phyloP scores from a whole-genome alignment of 2,888 invertebrate genomes.

The Patella caerulea region DNA sequence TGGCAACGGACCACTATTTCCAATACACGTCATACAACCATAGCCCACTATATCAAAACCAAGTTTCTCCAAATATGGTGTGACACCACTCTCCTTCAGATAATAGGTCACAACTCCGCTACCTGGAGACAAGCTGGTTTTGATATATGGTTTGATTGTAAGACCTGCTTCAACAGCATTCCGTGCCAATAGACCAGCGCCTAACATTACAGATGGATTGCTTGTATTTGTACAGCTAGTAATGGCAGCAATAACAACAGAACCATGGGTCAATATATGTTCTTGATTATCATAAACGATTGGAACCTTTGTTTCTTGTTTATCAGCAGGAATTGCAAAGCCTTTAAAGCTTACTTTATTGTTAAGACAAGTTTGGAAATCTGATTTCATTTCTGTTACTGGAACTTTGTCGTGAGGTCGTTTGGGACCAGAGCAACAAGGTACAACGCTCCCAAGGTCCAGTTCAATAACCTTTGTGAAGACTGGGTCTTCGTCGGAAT shows the following conservation, averaged over 20 bases:
- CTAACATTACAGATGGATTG: slow-evolving; percentile 98
- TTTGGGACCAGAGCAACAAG: slow-evolving; percentile 97
- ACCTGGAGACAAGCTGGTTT: slow-evolving; percentile 96
- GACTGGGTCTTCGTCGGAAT: slow-evolving; percentile 83
- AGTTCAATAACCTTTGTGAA: slow-evolving; percentile 86
- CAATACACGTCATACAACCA: slow-evolving; percentile 99
- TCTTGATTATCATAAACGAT: slow-evolving; percentile 87
- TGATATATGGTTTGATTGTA: slow-evolving; percentile 91
- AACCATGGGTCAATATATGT: slow-evolving; percentile 88
- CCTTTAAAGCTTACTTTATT: slow-evolving; percentile 82
- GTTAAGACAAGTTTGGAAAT: slow-evolving; percentile 87
- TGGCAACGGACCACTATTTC: slow-evolving; percentile 95
- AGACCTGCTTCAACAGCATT: slow-evolving; percentile 94
- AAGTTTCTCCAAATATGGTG: slow-evolving; percentile 86
- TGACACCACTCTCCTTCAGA: slow-evolving; percentile 90
- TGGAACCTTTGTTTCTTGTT: slow-evolving; percentile 77
- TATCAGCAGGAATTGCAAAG: slow-evolving; percentile 82
- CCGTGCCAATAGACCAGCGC: slow-evolving; percentile 89
- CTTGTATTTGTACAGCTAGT: slow-evolving; percentile 99
- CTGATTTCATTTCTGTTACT: slow-evolving; percentile 89
- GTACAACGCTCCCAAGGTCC: slow-evolving; percentile 89
- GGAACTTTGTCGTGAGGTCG: slow-evolving; percentile 96
- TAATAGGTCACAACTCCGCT: slow-evolving; percentile 95
- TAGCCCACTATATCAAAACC: slow-evolving; percentile 98
- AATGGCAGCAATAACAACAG: slow-evolving; percentile 96